Percentiles rank a stretch among this genome's conserved stretches.
Conservation (phyloP, 2,113 vertebrate species). For the Syrmaticus mikado region DNA sequence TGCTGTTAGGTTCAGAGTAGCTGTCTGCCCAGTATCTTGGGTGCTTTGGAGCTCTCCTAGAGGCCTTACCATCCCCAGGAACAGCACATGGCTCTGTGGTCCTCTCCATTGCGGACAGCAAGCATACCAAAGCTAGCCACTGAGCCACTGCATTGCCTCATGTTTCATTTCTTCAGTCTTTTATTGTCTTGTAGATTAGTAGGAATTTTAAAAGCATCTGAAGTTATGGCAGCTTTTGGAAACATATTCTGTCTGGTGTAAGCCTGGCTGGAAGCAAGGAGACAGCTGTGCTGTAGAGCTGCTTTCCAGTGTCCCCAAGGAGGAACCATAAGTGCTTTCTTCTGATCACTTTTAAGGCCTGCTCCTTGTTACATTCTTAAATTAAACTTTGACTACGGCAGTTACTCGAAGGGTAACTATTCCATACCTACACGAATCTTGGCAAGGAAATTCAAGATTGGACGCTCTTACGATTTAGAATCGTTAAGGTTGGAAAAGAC, state of each 20-base stretch:
- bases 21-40: not conserved
- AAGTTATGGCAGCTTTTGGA: not conserved
- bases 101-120: rapidly evolving
- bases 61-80: not conserved
- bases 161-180: not conserved
- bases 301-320: not conserved
- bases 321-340: not conserved
- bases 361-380: not conserved
- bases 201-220: not conserved
- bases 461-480: not conserved
- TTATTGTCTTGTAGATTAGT: not conserved
- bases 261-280: not conserved
- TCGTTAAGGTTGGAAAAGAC: too few relatives aligned
- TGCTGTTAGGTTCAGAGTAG: not conserved
- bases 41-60: not conserved
- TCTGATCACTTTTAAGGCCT: not conserved
- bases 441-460: not conserved
- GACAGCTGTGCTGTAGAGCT: rapidly evolving
- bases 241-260: not conserved
- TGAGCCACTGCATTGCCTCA: not conserved
- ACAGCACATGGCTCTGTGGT: not conserved
- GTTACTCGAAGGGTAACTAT: not conserved
- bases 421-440: not conserved
- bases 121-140: not conserved
- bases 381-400: not conserved